Percentiles rank a stretch among this genome's conserved stretches.
phyloP scores from a whole-genome alignment of 2,888 invertebrate species.

The Toxonevra muliebris region DNA sequence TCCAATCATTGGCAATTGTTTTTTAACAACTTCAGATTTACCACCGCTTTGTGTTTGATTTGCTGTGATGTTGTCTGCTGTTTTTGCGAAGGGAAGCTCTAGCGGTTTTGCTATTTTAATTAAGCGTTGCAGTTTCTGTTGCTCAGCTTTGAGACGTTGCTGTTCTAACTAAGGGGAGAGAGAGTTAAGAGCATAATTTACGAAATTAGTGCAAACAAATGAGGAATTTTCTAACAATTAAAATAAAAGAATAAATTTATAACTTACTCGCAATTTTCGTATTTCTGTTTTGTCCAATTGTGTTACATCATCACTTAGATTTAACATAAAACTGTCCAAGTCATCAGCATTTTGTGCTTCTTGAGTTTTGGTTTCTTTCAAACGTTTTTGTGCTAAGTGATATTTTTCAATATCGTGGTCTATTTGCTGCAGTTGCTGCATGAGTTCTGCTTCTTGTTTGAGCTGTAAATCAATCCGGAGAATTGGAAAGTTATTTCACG shows the following conservation, averaged over 20 bases:
- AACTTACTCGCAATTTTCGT: constrained; percentile 67
- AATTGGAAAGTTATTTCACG: constrained; percentile 1
- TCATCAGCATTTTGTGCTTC: constrained; percentile 70
- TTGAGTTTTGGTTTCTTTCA: constrained; percentile 44
- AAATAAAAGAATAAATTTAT: neutral
- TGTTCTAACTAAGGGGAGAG: constrained; percentile 69
- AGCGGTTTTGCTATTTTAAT: constrained; percentile 80
- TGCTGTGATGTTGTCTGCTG: constrained; percentile 47
- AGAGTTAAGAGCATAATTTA: too few species aligned
- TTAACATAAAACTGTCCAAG: constrained; percentile 85
- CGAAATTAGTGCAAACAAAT: neutral
- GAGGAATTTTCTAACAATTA: too few species aligned
- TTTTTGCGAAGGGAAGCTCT: constrained; percentile 68
- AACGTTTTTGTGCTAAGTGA: constrained; percentile 63
- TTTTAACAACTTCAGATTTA: constrained; percentile 22
- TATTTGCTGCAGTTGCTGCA: constrained; percentile 73
- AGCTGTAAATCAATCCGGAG: too few species aligned
- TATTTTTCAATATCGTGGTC: constrained; percentile 67
- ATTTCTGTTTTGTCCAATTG: constrained; percentile 74
- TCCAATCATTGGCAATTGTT: constrained; percentile 66
- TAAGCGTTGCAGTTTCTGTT: constrained; percentile 74
- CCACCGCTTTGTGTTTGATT: neutral
- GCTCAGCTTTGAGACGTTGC: constrained; percentile 74
- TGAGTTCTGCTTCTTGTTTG: constrained; percentile 54
- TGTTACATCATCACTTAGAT: constrained; percentile 68